These are phyloP conservation scores for Orthochromis indermauri DNA, from an alignment of 2,113 vertebrate species.

Conservation along the genomic window DNA sequence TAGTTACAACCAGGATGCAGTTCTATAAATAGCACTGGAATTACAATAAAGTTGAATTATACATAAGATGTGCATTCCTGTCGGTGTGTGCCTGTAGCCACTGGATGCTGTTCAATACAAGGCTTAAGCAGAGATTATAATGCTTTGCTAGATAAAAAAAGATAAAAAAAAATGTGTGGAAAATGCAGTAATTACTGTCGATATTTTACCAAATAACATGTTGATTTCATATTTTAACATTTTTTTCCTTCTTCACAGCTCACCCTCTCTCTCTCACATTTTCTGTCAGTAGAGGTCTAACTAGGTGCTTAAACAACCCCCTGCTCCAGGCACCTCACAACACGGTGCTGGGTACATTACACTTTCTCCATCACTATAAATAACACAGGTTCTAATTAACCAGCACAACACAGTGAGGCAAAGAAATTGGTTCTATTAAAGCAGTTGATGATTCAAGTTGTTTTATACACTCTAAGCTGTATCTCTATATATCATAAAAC, in stretches of 20 bases:
- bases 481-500: background rate
- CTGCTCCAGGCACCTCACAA: slow-evolving; percentile 17
- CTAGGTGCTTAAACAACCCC: slow-evolving; percentile 19
- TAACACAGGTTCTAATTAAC: slow-evolving; percentile 46
- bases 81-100: background rate
- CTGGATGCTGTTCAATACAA: background rate
- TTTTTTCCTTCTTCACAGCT: background rate
- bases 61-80: background rate
- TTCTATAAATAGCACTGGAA: background rate
- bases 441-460: background rate
- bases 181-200: background rate
- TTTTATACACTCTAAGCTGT: background rate
- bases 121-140: background rate
- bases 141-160: background rate
- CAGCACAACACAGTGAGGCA: background rate
- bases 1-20: background rate
- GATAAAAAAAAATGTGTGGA: background rate
- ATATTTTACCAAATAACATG: background rate
- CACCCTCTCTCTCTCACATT: background rate
- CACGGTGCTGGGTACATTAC: background rate
- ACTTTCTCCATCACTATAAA: slow-evolving; percentile 39
- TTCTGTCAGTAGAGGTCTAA: slow-evolving; percentile 22
- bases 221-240: background rate
- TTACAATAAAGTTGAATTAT: background rate
- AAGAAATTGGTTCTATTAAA: background rate